These are phyloP conservation scores for Tachina lurida DNA, from an alignment of 2,888 invertebrate species.

Conservation along the genomic window DNA sequence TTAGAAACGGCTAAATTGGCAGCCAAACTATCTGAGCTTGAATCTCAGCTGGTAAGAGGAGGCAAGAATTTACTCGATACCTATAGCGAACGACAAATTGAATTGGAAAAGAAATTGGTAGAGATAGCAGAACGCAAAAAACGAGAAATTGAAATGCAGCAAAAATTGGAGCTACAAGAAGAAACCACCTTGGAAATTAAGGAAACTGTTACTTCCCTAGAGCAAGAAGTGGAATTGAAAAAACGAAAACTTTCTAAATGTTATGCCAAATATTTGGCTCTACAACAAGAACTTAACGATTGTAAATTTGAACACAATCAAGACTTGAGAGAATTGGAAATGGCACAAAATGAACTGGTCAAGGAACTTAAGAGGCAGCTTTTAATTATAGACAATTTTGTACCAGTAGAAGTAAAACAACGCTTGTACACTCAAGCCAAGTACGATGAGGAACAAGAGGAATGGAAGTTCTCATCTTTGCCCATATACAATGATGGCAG, in stretches of 20 bases:
- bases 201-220: constrained; percentile 94
- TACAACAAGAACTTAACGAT: constrained; percentile 91
- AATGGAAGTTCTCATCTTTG: constrained; percentile 85
- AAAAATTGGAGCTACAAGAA: constrained; percentile 96
- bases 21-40: constrained; percentile 91
- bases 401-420: constrained; percentile 91
- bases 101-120: constrained; percentile 91
- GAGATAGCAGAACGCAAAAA: constrained; percentile 93
- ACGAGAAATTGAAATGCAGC: constrained; percentile 93
- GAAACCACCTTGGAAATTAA: constrained; percentile 95
- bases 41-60: constrained; percentile 96
- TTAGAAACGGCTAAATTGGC: constrained; percentile 90
- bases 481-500: constrained; percentile 83
- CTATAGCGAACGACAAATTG: constrained; percentile 96
- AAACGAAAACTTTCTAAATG: constrained; percentile 95
- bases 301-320: constrained; percentile 94
- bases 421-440: constrained; percentile 88
- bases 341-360: constrained; percentile 94
- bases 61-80: constrained; percentile 97
- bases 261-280: constrained; percentile 89
- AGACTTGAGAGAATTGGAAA: constrained; percentile 95
- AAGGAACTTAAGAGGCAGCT: constrained; percentile 95
- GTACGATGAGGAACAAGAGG: constrained; percentile 92
- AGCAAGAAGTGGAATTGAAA: constrained; percentile 98
- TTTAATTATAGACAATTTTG: constrained; percentile 94